phyloP scores from a whole-genome alignment of 2,113 vertebrate species.

The Myotis brandtii region DNA sequence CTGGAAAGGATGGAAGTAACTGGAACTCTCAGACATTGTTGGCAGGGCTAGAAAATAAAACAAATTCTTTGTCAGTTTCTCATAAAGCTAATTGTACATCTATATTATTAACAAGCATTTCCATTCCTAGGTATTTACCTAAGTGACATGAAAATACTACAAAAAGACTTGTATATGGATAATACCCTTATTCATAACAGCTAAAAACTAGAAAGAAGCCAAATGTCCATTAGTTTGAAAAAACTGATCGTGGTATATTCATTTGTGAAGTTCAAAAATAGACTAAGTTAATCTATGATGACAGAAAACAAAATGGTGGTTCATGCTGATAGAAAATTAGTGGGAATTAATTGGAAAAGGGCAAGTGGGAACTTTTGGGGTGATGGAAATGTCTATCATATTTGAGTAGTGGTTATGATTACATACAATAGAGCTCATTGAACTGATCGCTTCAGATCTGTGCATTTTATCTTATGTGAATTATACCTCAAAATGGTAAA shows the following conservation, averaged over 20 bases:
- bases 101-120: background rate
- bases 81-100: background rate
- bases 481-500: background rate
- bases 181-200: background rate
- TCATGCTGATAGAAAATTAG: background rate
- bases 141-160: background rate
- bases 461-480: background rate
- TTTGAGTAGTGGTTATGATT: background rate
- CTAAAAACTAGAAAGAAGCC: background rate
- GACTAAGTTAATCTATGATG: background rate
- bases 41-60: background rate
- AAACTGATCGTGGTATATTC: background rate
- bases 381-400: background rate
- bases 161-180: background rate
- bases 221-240: background rate
- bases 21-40: background rate
- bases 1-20: background rate
- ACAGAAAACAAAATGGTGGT: background rate
- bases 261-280: background rate
- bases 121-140: background rate
- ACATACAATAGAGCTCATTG: background rate
- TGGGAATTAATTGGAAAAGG: background rate
- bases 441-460: background rate
- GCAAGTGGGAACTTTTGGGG: background rate
- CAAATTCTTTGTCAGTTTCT: background rate